Conservation (phyloP, 2,888 invertebrate species). For the Syritta pipiens region DNA sequence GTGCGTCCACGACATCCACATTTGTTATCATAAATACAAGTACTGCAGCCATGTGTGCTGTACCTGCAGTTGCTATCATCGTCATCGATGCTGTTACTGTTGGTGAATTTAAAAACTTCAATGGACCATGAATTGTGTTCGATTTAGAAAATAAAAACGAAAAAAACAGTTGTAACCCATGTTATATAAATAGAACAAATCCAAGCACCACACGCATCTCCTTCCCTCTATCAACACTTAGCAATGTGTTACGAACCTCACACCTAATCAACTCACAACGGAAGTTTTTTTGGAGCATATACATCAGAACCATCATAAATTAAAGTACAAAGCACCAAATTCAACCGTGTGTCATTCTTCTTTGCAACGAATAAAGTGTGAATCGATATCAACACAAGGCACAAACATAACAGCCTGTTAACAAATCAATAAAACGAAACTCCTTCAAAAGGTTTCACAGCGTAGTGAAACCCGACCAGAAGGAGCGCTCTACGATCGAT, state of each 20-base stretch:
- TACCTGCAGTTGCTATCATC: constrained; percentile 61
- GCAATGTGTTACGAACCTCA: neutral
- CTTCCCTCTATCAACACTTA: no score
- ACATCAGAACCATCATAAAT: constrained; percentile 45
- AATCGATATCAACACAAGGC: constrained; percentile 58
- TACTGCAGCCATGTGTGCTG: constrained; percentile 62
- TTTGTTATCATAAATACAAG: constrained; percentile 63
- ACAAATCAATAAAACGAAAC: neutral
- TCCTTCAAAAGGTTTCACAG: constrained; percentile 53
- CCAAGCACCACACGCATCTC: constrained; percentile 2
- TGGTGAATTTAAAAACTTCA: constrained; percentile 31
- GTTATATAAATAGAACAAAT: constrained; percentile 52
- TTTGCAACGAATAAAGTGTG: constrained; percentile 63
- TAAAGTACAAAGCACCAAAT: constrained; percentile 54
- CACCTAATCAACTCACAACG: constrained; percentile 12
- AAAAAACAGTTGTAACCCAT: constrained; percentile 3
- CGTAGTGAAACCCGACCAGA: constrained; percentile 36
- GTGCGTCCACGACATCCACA: constrained; percentile 60
- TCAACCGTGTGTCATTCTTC: constrained; percentile 58
- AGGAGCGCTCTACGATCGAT: constrained; percentile 19
- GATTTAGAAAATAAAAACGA: constrained; percentile 33
- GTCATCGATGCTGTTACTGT: constrained; percentile 64
- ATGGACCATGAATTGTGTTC: constrained; percentile 45
- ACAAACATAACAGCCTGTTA: constrained; percentile 17
- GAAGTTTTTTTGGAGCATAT: constrained; percentile 3